These are phyloP conservation scores for Drosophila tripunctata DNA, from an alignment of 2,888 invertebrate genomes.

Conservation along the genomic window DNA sequence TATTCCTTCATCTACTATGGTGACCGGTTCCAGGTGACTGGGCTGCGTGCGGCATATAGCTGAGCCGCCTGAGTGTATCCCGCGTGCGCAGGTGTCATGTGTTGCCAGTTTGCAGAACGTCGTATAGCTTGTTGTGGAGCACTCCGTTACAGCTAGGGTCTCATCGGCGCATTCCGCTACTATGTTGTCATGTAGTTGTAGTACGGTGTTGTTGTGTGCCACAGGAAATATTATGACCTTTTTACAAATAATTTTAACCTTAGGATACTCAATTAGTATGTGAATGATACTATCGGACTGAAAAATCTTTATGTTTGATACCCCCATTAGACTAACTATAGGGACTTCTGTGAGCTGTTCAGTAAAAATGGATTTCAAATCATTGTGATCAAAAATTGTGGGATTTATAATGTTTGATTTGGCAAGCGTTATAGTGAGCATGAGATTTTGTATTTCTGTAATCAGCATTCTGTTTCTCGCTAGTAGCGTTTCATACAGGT, in stretches of 20 bases:
- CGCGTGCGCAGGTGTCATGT: neutral
- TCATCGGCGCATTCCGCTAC: neutral
- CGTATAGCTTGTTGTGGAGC: neutral
- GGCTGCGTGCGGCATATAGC: conserved; percentile 1
- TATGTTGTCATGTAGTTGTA: conserved; percentile 1
- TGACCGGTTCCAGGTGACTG: neutral
- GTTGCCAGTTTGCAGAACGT: neutral
- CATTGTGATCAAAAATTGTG: neutral
- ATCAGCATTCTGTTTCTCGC: neutral
- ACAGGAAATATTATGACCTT: neutral
- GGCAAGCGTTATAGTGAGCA: neutral
- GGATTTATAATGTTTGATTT: neutral
- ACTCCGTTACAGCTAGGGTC: neutral
- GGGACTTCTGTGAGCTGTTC: neutral
- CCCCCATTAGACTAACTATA: neutral
- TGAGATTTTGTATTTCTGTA: neutral
- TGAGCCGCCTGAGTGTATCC: neutral
- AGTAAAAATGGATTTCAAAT: neutral
- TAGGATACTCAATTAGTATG: conserved; percentile 6
- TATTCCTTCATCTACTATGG: neutral
- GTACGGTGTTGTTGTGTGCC: neutral
- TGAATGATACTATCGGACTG: neutral
- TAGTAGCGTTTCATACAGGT: too few relatives aligned
- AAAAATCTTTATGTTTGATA: neutral
- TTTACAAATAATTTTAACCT: neutral